These are phyloP conservation scores for Stratiomys singularior DNA, from an alignment of 2,888 invertebrate genomes.

Conservation along the genomic window DNA sequence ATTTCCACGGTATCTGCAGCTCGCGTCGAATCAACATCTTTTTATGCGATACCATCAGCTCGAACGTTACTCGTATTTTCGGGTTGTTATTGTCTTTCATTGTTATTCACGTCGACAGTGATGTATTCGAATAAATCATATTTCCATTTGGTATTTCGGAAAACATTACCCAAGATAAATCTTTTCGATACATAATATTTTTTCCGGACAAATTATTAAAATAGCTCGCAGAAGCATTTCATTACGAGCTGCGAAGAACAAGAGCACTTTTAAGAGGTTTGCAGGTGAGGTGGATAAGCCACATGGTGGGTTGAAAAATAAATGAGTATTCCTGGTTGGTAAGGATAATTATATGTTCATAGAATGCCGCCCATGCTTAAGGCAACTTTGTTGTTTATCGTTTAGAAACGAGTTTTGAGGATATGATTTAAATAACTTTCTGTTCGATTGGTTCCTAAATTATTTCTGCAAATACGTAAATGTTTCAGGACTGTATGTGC, in stretches of 20 bases:
- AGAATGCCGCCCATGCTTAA: too few relatives aligned
- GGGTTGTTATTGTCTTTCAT: conserved; percentile 34
- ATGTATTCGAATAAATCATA: conserved; percentile 34
- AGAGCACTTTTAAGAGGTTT: neutral
- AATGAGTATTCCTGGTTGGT: too few relatives aligned
- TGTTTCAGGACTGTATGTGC: too few relatives aligned
- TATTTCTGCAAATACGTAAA: too few relatives aligned
- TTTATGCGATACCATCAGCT: conserved; percentile 30
- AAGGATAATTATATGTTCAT: too few relatives aligned
- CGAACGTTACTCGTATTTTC: conserved; percentile 36
- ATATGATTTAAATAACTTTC: too few relatives aligned
- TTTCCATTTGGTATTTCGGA: conserved; percentile 18
- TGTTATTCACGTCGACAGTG: conserved; percentile 29
- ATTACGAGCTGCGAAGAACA: neutral
- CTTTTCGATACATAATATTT: neutral
- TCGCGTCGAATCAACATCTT: neutral
- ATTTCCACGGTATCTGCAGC: neutral
- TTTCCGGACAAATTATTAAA: neutral
- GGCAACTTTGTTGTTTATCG: too few relatives aligned
- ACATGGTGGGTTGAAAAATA: too few relatives aligned
- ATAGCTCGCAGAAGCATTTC: neutral
- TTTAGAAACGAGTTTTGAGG: too few relatives aligned
- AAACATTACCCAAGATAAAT: neutral
- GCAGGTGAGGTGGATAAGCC: too few relatives aligned
- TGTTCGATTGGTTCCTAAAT: too few relatives aligned